phyloP scores from a whole-genome alignment of 2,888 invertebrate species.

The Eupithecia centaureata region DNA sequence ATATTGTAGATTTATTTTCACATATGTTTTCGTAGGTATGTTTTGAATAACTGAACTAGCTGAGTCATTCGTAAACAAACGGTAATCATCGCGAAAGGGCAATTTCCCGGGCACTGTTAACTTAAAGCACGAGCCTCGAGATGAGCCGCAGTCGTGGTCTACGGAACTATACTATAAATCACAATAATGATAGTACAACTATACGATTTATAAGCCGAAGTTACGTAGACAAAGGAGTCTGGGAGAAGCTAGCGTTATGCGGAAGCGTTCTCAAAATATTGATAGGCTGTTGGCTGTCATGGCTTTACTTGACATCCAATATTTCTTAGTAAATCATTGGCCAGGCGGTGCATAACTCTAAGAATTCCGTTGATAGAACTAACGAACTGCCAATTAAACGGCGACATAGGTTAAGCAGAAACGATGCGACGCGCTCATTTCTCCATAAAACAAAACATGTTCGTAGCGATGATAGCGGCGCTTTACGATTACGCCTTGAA shows the following conservation, averaged over 20 bases:
- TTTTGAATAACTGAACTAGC: constrained; percentile 20
- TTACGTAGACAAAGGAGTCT: constrained; percentile 5
- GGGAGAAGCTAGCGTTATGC: constrained; percentile 2
- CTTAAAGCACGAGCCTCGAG: constrained; percentile 71
- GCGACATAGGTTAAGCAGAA: constrained; percentile 1
- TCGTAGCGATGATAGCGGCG: constrained; percentile 4
- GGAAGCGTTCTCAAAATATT: neutral
- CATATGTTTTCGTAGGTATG: neutral
- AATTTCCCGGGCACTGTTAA: constrained; percentile 75
- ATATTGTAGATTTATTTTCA: neutral
- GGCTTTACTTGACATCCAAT: neutral
- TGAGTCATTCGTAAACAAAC: constrained; percentile 44
- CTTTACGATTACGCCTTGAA: constrained; percentile 11
- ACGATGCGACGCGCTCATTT: neutral
- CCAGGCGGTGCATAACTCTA: neutral
- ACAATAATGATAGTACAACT: constrained; percentile 61
- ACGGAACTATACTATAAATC: constrained; percentile 75
- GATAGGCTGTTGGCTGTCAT: neutral
- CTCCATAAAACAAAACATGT: constrained; percentile 3
- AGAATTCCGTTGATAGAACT: neutral
- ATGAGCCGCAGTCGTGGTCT: constrained; percentile 64
- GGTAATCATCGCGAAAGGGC: constrained; percentile 76
- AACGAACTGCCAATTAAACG: constrained; percentile 10
- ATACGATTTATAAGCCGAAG: constrained; percentile 53
- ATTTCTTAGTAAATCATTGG: neutral